Conservation (phyloP, 2,888 invertebrate species). For the Venusia cambrica region DNA sequence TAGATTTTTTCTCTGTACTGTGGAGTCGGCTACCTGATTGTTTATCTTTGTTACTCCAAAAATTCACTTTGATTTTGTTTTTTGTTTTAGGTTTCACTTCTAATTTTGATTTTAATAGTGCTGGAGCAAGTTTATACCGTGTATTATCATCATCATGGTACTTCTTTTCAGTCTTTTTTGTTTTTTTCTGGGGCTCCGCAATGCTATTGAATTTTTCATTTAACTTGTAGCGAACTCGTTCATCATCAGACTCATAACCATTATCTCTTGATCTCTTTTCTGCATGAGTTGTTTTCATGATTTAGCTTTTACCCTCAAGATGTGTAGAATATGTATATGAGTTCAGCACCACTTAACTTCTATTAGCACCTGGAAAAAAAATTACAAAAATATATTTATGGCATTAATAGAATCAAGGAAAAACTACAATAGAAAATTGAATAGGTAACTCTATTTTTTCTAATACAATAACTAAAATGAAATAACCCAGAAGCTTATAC, state of each 20-base stretch:
- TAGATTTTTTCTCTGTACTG: slow-evolving; percentile 43
- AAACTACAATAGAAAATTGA: too few species aligned
- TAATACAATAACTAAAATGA: too few species aligned
- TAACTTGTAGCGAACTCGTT: slow-evolving; percentile 63
- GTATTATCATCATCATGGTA: slow-evolving; percentile 54
- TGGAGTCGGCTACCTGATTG: slow-evolving; percentile 46
- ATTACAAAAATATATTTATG: too few species aligned
- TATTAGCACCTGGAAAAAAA: slow-evolving; percentile 4
- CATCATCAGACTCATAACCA: slow-evolving; percentile 68
- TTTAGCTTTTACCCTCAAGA: slow-evolving; percentile 14
- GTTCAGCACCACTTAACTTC: background rate
- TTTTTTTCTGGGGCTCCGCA: slow-evolving; percentile 39
- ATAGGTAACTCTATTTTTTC: too few species aligned
- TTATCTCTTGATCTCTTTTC: slow-evolving; percentile 49
- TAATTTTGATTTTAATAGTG: slow-evolving; percentile 44
- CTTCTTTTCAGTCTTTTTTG: slow-evolving; percentile 35
- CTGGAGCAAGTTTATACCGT: slow-evolving; percentile 62
- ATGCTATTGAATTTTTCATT: slow-evolving; percentile 53
- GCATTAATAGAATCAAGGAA: too few species aligned
- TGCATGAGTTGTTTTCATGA: slow-evolving; percentile 47
- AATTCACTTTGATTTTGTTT: slow-evolving; percentile 71
- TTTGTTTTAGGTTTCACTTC: slow-evolving; percentile 58
- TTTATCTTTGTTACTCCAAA: slow-evolving; percentile 71
- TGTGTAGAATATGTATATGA: background rate
- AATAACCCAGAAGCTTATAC: too few species aligned